Conservation (phyloP, 2,797 vertebrate species). For the Acanthiza pusilla region DNA sequence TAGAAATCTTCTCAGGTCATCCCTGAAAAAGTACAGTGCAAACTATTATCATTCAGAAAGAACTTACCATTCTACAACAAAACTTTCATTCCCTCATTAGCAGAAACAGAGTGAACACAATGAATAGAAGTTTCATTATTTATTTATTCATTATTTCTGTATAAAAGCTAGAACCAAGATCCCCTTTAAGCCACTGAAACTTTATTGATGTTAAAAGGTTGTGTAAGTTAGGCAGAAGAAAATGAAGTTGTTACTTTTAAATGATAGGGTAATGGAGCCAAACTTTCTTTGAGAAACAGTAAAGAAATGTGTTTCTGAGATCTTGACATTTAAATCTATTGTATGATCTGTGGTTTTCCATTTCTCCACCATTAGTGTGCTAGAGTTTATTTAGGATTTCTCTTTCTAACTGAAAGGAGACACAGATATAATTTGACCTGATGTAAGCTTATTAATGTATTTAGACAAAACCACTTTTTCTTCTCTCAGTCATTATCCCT, state of each 20-base stretch:
- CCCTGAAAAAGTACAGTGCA: not conserved
- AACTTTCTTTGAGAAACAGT: not conserved
- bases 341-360: not conserved
- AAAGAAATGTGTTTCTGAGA: slow-evolving; percentile 16
- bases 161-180: not conserved
- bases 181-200: not conserved
- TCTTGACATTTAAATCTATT: not conserved
- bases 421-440: not conserved
- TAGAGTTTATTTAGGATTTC: not conserved
- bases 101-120: not conserved
- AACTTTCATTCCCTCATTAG: slow-evolving; percentile 40
- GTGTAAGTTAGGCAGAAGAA: not conserved
- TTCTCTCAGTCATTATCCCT: not conserved
- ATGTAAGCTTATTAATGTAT: not conserved
- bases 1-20: not conserved
- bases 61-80: not conserved
- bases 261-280: not conserved
- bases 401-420: not conserved
- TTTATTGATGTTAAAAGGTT: slow-evolving; percentile 1
- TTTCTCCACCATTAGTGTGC: not conserved
- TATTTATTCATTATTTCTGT: not conserved
- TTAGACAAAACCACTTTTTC: not conserved
- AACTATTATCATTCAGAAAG: not conserved
- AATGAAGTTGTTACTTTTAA: not conserved
- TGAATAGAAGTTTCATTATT: not conserved